Percentiles rank a stretch among this genome's conserved stretches.
Conservation (phyloP, 1,140 invertebrate species). For the Solenopsis invicta region DNA sequence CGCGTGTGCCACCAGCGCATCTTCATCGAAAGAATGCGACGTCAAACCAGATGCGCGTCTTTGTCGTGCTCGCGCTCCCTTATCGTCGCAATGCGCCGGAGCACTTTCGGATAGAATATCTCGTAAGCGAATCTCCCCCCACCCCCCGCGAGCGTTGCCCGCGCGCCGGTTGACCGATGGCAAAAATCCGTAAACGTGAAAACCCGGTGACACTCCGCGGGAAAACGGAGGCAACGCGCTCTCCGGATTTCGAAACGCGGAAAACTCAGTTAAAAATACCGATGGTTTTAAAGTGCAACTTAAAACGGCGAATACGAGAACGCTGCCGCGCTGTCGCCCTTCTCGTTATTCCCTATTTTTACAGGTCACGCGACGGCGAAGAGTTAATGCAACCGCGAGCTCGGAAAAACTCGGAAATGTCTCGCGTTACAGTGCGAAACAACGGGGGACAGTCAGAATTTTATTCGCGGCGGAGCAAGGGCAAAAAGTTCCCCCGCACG, state of each 20-base stretch:
- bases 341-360: conserved; percentile 42
- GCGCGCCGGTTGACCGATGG: background rate
- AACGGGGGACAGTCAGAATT: conserved; percentile 29
- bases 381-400: conserved; percentile 40
- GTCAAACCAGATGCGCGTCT: conserved; percentile 27
- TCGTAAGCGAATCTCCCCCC: background rate
- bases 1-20: background rate
- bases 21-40: conserved; percentile 34
- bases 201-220: background rate
- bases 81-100: conserved; percentile 15
- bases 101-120: conserved; percentile 35
- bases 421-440: conserved; percentile 34
- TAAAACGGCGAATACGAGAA: background rate
- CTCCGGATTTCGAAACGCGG: background rate
- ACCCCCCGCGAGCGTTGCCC: too few species aligned
- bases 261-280: conserved; percentile 19
- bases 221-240: background rate
- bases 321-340: background rate
- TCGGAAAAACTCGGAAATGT: conserved; percentile 49
- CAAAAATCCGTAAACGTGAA: background rate
- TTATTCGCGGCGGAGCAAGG: background rate
- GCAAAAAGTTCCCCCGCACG: conserved; percentile 22
- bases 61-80: background rate
- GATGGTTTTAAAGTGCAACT: conserved; percentile 7
- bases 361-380: conserved; percentile 24